These are phyloP conservation scores for Poecilia wingei DNA, from an alignment of 2,797 vertebrate species.

Conservation along the genomic window DNA sequence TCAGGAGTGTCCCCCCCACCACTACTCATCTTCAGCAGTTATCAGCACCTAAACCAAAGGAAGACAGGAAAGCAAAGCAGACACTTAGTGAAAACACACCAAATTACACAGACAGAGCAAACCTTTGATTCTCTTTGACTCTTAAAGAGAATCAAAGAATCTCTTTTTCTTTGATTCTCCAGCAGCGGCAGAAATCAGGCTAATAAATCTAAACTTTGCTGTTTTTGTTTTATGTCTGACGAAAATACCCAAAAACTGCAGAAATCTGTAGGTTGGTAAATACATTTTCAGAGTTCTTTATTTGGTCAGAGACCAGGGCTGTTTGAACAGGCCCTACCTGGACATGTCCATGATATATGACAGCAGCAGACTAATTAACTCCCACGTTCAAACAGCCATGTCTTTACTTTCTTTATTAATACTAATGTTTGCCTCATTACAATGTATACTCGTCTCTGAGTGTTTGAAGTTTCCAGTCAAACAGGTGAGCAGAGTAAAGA, in stretches of 20 bases:
- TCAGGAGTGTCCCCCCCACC: slow-evolving; percentile 92
- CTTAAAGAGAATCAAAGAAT: background rate
- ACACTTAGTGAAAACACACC: background rate
- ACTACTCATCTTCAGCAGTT: slow-evolving; percentile 95
- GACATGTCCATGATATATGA: background rate
- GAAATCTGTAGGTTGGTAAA: background rate
- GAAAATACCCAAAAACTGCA: background rate
- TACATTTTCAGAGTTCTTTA: background rate
- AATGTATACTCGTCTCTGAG: background rate
- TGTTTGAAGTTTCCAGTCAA: background rate
- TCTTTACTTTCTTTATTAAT: background rate
- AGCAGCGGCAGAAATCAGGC: background rate
- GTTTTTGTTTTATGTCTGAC: background rate
- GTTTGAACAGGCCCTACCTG: background rate
- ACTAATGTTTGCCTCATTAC: background rate
- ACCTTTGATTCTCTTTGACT: background rate
- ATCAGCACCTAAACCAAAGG: slow-evolving; percentile 88
- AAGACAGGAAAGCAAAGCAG: slow-evolving; percentile 18
- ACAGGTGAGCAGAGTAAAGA: background rate
- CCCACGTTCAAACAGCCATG: background rate
- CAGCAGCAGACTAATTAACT: background rate
- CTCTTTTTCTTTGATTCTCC: background rate
- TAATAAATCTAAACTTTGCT: background rate
- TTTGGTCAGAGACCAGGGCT: background rate
- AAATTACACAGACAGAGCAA: background rate